phyloP scores from a whole-genome alignment of 2,113 vertebrate species.

The Hippocampus comes region DNA sequence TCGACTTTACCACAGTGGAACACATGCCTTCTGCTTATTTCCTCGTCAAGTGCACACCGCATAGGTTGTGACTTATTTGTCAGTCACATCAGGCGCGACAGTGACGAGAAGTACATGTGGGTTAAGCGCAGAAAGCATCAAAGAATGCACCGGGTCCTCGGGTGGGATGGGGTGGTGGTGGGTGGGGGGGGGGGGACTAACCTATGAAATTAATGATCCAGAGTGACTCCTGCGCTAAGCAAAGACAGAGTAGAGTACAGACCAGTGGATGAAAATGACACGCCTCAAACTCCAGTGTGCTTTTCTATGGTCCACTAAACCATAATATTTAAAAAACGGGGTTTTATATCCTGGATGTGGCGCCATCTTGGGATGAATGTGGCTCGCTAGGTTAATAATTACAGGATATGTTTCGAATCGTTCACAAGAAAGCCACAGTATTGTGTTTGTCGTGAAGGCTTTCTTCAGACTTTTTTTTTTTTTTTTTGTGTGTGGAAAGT shows the following conservation, averaged over 20 bases:
- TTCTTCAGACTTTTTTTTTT: neutral
- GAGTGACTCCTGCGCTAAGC: conserved; percentile 48
- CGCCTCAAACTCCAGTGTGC: conserved; percentile 53
- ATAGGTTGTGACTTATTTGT: conserved; percentile 45
- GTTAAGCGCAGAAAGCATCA: conserved; percentile 66
- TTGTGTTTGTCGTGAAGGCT: conserved; percentile 12
- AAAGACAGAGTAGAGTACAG: conserved; percentile 55
- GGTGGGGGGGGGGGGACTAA: conserved; percentile 34
- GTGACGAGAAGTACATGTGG: conserved; percentile 47
- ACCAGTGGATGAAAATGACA: conserved; percentile 56
- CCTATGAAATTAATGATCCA: conserved; percentile 68
- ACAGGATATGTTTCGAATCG: conserved; percentile 33
- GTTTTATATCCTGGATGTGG: conserved; percentile 33
- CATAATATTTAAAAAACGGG: conserved; percentile 37
- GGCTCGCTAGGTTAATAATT: conserved; percentile 32
- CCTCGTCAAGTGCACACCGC: conserved; percentile 28
- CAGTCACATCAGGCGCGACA: conserved; percentile 33
- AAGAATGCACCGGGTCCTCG: conserved; percentile 40
- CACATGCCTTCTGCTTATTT: conserved; percentile 41
- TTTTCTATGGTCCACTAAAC: conserved; percentile 58
- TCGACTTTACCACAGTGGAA: conserved; percentile 41
- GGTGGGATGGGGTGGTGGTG: conserved; percentile 21
- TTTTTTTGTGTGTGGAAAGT: neutral
- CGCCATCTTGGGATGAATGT: conserved; percentile 28
- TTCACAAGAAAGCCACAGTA: neutral